Percentiles rank a stretch among this genome's conserved stretches.
Conservation (phyloP, 2,113 vertebrate genomes). For the Ailuropoda melanoleuca region DNA sequence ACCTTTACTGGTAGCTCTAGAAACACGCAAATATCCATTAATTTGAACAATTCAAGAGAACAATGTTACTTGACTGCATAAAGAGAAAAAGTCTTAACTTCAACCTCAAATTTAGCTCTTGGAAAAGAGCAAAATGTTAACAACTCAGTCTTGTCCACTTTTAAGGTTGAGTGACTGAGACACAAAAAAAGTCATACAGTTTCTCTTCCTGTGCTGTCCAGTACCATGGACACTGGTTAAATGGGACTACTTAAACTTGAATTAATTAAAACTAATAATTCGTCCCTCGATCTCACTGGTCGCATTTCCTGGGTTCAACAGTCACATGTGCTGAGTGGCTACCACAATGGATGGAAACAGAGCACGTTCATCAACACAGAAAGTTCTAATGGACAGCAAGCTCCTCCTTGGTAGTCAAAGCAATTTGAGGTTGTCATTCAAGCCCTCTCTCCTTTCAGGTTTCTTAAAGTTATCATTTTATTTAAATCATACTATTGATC, state of each 20-base stretch:
- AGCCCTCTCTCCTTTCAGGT: not conserved
- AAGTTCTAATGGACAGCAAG: not conserved
- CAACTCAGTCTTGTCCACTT: not conserved
- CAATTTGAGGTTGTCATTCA: not conserved
- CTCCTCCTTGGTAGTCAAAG: not conserved
- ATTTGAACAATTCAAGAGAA: not conserved
- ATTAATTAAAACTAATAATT: not conserved
- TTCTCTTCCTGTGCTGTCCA: not conserved
- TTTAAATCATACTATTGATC: not conserved
- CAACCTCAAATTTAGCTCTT: not conserved
- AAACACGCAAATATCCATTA: not conserved
- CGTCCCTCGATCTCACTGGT: not conserved
- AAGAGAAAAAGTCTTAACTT: not conserved
- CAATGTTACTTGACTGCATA: not conserved
- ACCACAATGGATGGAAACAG: not conserved
- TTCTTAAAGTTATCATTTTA: not conserved
- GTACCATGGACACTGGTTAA: not conserved
- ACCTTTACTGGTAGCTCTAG: not conserved
- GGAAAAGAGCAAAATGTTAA: not conserved
- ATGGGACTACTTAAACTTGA: not conserved
- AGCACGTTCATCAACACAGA: no score
- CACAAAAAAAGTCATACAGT: rapidly evolving
- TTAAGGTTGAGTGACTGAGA: not conserved
- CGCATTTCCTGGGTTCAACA: no score
- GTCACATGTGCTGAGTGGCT: not conserved